Conservation (phyloP, 2,797 vertebrate species). For the Distichodus sexfasciatus region DNA sequence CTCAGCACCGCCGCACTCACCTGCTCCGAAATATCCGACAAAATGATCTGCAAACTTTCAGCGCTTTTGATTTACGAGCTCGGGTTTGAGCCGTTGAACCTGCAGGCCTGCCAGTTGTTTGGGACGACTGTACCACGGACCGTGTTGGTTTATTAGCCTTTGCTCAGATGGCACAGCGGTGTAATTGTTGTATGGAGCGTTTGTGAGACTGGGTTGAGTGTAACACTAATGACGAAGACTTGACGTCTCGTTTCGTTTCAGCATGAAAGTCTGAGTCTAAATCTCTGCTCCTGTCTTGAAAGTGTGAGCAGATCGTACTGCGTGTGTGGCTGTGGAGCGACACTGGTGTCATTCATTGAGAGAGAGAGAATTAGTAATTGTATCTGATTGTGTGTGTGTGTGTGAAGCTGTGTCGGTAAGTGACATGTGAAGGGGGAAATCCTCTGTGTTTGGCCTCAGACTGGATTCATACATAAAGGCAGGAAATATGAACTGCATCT, state of each 20-base stretch:
- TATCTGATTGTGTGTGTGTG: conserved; percentile 25
- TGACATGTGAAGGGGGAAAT: conserved; percentile 48
- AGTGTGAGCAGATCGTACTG: too few species aligned
- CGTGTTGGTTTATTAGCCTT: neutral
- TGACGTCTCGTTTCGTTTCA: too few species aligned
- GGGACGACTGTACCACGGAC: neutral
- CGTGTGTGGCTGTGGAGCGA: conserved; percentile 17
- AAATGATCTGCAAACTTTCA: conserved; percentile 38
- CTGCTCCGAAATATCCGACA: conserved; percentile 40
- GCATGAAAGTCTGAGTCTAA: too few species aligned
- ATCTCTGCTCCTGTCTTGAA: too few species aligned
- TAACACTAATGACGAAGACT: too few species aligned
- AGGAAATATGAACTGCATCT: conserved; percentile 47
- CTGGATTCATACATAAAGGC: conserved; percentile 33
- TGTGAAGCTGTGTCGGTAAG: conserved; percentile 29
- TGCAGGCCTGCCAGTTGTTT: neutral
- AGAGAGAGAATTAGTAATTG: conserved; percentile 31
- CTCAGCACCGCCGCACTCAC: conserved; percentile 37
- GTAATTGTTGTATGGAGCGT: neutral
- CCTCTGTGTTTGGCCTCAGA: conserved; percentile 28
- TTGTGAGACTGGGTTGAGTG: too few species aligned
- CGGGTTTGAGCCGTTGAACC: neutral
- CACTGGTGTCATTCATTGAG: conserved; percentile 24
- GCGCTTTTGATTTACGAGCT: conserved; percentile 24
- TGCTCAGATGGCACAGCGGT: neutral